phyloP scores from a whole-genome alignment of 2,113 vertebrate genomes.

The Clarias magur region DNA sequence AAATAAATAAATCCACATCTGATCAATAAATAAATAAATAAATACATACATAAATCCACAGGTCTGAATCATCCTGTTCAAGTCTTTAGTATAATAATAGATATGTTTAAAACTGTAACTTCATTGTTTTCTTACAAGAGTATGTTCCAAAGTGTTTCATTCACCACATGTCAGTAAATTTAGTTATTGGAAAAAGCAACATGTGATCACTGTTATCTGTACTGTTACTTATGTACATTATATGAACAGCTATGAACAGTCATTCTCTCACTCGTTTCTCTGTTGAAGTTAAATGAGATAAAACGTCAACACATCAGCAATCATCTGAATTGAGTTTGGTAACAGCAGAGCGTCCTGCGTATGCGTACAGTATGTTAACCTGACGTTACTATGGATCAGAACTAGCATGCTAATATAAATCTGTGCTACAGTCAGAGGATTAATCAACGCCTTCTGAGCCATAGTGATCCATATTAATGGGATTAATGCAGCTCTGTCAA shows the following conservation, averaged over 20 bases:
- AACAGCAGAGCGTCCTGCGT: neutral
- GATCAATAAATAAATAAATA: neutral
- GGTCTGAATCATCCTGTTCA: neutral
- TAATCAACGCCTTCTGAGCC: neutral
- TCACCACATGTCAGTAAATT: no score
- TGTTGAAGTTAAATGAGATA: neutral
- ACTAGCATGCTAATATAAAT: neutral
- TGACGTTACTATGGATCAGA: neutral
- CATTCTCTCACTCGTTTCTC: no score
- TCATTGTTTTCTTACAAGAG: no score
- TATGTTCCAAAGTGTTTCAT: no score
- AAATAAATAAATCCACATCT: neutral
- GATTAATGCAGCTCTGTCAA: neutral
- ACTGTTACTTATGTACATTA: neutral
- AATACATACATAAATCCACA: neutral
- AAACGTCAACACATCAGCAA: no score
- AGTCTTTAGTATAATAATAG: no score
- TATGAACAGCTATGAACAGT: neutral
- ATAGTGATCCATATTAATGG: neutral
- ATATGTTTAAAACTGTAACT: no score
- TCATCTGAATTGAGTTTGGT: no score
- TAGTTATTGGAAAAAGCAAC: no score
- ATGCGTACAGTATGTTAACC: neutral
- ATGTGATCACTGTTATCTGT: no score
- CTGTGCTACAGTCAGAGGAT: neutral